These are phyloP conservation scores for Ciconia stormi DNA, from an alignment of 2,113 vertebrate genomes.

Conservation along the genomic window DNA sequence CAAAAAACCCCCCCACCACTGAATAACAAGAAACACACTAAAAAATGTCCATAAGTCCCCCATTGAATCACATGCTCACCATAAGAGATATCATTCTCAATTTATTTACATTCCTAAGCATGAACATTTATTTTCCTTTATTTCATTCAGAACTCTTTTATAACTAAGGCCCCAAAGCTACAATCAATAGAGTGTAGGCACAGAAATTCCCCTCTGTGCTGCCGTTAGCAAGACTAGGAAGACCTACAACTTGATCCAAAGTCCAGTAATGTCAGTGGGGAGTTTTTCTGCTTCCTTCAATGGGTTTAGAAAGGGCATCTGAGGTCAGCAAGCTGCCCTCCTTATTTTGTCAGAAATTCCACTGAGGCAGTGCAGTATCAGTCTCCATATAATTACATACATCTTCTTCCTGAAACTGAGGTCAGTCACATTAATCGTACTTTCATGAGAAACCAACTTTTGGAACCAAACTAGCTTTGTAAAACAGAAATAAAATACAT, in stretches of 20 bases:
- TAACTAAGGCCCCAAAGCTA: not conserved
- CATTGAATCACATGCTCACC: not conserved
- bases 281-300: not conserved
- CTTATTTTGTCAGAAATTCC: slow-evolving; percentile 47
- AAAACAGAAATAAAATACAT: slow-evolving; percentile 25
- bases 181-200: not conserved
- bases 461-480: slow-evolving; percentile 13
- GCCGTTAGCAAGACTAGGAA: not conserved
- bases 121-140: not conserved
- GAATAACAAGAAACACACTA: not conserved
- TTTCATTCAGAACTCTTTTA: not conserved
- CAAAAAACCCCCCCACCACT: not conserved
- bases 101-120: slow-evolving; percentile 22
- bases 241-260: not conserved
- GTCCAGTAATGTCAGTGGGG: not conserved
- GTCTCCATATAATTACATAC: slow-evolving; percentile 36
- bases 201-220: not conserved
- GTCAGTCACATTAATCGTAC: slow-evolving; percentile 18
- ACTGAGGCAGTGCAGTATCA: slow-evolving; percentile 39
- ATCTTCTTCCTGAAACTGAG: slow-evolving; percentile 55
- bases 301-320: not conserved
- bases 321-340: slow-evolving; percentile 30
- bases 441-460: slow-evolving; percentile 48
- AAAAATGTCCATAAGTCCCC: not conserved
- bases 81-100: not conserved